Evolutionary conservation across 2,113 vertebrate species (phyloP), one percentile per base, ranked within the genome.

Genomic region (Hippoglossus stenolepis): DNA sequence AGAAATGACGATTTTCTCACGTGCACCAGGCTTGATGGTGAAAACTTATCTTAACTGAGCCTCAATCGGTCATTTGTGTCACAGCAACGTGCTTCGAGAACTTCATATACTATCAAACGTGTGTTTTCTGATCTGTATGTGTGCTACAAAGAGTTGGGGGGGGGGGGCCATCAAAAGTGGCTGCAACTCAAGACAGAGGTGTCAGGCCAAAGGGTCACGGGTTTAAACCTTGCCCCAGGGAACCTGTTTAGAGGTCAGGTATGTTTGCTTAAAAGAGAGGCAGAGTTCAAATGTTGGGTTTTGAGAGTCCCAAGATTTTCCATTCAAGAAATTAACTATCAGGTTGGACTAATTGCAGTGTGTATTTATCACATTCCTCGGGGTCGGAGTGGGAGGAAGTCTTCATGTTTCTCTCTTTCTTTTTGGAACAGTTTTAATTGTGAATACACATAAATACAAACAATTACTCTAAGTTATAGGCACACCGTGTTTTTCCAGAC

Each of bases 201-300:
- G 86, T 92, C 89, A 83, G 70, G 85, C 75, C 71, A 12, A 66
- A 60, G 65, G 91, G 92, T 91, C 88, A 11, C 61, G 38, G 87
- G 91, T 90, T 93, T 90, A 93, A 93, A 90, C 89, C 90, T 60
- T 70, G 90, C 90, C 90, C 82, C 72, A 61, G 88, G 91, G 86
- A 79, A 81, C 77, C 73, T 7, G 79, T 88, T 84, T 82, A 77
- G 85, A 88, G 91, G 93, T 91, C 90, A 92, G 88, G 87, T 81
- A 83, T 93, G 88, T 92, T 94, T 91, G 88, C 84, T 90, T 90
- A 89, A 85, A 43, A 89, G 79, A 86, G 75, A 75, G 75, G 45
- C 82, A 88, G 84, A 87, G 89, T 87, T 91, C 83, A 93, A 84
- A 65, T 83, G 79, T 31, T 31, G 31, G 31, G 31, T 31, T 31